Evolutionary conservation across 1,140 invertebrate species (phyloP).

Genomic region (Trichonephila clavipes): DNA sequence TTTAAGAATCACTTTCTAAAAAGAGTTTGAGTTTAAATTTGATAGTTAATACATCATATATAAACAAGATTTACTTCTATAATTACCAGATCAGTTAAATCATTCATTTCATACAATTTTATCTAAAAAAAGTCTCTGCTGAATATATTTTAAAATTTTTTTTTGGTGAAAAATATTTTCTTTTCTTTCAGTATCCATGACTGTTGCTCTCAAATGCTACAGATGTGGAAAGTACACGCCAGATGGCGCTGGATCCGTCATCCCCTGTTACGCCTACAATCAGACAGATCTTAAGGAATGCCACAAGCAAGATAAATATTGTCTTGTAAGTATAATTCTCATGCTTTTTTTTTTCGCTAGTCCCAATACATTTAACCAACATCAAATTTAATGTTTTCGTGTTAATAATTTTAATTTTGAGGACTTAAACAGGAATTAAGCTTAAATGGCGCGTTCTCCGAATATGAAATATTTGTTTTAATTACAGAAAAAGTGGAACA

Average conservation of each 20-base stretch:
- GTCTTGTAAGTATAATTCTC: slow-evolving; percentile 60
- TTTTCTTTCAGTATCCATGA: slow-evolving; percentile 62
- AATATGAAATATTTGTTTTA: no score
- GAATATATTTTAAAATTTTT: background rate
- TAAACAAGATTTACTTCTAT: no score
- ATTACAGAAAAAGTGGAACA: no score
- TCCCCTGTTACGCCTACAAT: slow-evolving; percentile 74
- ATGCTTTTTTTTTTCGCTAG: background rate
- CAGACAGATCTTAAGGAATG: slow-evolving; percentile 70
- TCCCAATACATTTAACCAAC: background rate
- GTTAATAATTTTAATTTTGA: no score
- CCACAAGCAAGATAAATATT: slow-evolving; percentile 48
- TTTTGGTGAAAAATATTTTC: background rate
- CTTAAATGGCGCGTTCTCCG: no score
- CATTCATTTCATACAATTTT: no score
- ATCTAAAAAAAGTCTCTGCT: background rate
- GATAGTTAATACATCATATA: no score
- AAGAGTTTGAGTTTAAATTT: no score
- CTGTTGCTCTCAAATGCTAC: slow-evolving; percentile 66
- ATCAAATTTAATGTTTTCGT: no score
- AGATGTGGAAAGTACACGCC: slow-evolving; percentile 76
- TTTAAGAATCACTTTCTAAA: no score
- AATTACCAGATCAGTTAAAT: no score
- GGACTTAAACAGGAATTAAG: no score
- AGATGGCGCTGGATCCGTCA: slow-evolving; percentile 72